phyloP scores from a whole-genome alignment of 23 tunicate species.

The Styela clava region DNA sequence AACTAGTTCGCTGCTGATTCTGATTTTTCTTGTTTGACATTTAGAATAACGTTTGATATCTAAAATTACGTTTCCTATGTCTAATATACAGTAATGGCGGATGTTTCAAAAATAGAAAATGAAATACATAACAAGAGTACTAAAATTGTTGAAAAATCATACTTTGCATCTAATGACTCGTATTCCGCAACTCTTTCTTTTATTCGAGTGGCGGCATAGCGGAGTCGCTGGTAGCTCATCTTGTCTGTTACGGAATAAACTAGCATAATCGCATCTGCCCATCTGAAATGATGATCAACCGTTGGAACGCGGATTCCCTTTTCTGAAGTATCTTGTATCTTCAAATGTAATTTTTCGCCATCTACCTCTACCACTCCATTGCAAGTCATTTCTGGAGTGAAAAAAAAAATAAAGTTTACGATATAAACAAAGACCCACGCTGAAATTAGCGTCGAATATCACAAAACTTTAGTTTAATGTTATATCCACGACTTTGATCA shows the following conservation, averaged over 20 bases:
- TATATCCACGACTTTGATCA: no score
- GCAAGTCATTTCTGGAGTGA: conserved; percentile 84
- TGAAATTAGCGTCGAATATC: no score
- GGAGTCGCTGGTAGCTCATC: conserved; percentile 49
- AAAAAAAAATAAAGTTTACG: conserved; percentile 15
- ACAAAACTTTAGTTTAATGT: no score
- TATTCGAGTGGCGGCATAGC: conserved; percentile 34
- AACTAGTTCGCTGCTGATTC: no score
- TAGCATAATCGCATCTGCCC: conserved; percentile 97
- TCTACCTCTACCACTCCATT: conserved; percentile 68
- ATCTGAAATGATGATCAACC: conserved; percentile 66
- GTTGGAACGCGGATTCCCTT: conserved; percentile 56
- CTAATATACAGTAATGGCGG: no score
- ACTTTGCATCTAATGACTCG: conserved; percentile 6
- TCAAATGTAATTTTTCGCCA: conserved; percentile 67
- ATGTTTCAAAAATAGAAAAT: no score
- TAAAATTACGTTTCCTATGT: no score
- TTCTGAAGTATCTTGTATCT: conserved; percentile 94
- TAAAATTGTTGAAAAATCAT: not conserved
- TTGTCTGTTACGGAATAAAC: conserved; percentile 76
- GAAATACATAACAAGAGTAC: no score
- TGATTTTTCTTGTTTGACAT: no score
- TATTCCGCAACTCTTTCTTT: conserved; percentile 16
- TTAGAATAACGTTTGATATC: no score
- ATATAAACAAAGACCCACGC: no score